Evolutionary conservation across 2,888 invertebrate species (phyloP).

Genomic region (Oligia fasciuncula): DNA sequence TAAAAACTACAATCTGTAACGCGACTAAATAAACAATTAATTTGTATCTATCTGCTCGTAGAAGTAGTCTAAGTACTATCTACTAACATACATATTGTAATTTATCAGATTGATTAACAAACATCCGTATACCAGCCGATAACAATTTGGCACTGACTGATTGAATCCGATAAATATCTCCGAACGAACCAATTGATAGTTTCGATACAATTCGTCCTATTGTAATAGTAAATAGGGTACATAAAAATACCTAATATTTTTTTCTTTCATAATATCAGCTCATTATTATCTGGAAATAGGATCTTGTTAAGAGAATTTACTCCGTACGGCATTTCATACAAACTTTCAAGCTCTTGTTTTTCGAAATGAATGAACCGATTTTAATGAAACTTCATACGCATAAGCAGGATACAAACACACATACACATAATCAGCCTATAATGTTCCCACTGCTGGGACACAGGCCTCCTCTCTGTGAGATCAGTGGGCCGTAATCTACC

Average conservation of each 20-base stretch:
- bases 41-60: background rate
- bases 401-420: too few relatives aligned
- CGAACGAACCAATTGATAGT: conserved; percentile 12
- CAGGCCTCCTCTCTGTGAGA: too few relatives aligned
- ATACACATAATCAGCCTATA: too few relatives aligned
- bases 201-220: background rate
- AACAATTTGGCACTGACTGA: conserved; percentile 32
- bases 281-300: too few relatives aligned
- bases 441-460: too few relatives aligned
- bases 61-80: background rate
- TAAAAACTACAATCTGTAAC: background rate
- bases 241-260: background rate
- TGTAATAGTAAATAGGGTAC: conserved; percentile 5
- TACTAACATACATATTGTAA: conserved; percentile 11
- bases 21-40: background rate
- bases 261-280: too few relatives aligned
- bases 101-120: conserved; percentile 43
- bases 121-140: conserved; percentile 12
- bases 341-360: too few relatives aligned
- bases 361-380: too few relatives aligned
- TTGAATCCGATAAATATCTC: conserved; percentile 42
- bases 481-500: too few relatives aligned
- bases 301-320: too few relatives aligned
- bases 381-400: too few relatives aligned
- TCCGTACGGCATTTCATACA: too few relatives aligned